Evolutionary conservation across 2,888 invertebrate genomes (phyloP), one percentile per base, ranked within the genome.

Genomic region (Mythimna vitellina): DNA sequence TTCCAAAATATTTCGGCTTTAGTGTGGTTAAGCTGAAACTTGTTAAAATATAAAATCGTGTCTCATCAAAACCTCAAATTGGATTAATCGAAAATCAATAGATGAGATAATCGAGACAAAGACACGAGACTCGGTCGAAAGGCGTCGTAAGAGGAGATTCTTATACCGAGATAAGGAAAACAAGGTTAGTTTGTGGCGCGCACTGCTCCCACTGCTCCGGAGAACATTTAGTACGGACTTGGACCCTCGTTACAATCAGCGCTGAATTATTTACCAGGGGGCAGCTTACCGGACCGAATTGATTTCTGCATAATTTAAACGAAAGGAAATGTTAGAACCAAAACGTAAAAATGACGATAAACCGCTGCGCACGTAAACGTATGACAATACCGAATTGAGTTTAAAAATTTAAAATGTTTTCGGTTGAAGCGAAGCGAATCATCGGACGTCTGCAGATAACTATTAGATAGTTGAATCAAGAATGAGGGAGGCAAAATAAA

Each of bases 241-340:
- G 92, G 93, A 94, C 94, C 94, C 94, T 93, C 92, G 92, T 94
- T 93, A 94, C 95, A 94, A 93, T 95, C 93, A 93, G 89, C 91
- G 89, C 91, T 93, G 94, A 96, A 96, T 95, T 94, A 95, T 95
- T 95, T 94, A 95, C 92, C 90, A 91, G 88, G 86, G 89, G 88
- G 91, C 91, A 90, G 93, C 92, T 91, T 91, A 92, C 92, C 89
- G 91, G 89, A 85, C 91, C 89, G 93, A 93, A 95, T 94, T 93
- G 94, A 94, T 95, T 93, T 95, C 89, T 95, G 94, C 94, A 95
- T 95, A 95, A 95, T 95, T 95, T 92, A 94, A 85, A 89, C 88
- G 89, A 90, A 90, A 90, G 89, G 88, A 91, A 91, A 90, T 87
- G 88, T 90, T 89, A 89, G 85, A 88, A 87, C 74, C 83, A 79